Conservation (phyloP, 1,140 invertebrate species). For the Drosophila jambulina region DNA sequence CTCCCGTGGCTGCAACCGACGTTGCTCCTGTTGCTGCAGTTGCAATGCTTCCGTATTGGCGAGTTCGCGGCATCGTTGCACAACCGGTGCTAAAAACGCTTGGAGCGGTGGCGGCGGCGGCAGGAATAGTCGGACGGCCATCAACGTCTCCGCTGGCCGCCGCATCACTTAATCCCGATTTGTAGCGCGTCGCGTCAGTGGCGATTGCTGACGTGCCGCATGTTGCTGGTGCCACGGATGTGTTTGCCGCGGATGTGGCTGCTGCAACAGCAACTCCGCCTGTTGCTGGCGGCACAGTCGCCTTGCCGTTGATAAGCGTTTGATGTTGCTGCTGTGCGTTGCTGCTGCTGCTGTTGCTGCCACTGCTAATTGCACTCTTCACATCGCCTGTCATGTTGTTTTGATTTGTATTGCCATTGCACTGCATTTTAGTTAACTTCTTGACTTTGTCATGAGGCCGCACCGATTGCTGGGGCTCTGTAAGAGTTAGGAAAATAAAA, state of each 20-base stretch:
- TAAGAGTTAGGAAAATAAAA: constrained; percentile 14
- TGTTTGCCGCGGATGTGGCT: constrained; percentile 2
- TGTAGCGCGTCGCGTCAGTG: constrained; percentile 78
- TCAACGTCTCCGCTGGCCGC: constrained; percentile 67
- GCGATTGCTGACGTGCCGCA: constrained; percentile 71
- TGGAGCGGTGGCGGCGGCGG: constrained; percentile 42
- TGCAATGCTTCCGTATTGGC: constrained; percentile 76
- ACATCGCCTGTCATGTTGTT: constrained; percentile 83
- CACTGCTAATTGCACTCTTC: constrained; percentile 80
- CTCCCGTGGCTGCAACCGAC: constrained; percentile 6
- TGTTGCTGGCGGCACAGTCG: constrained; percentile 47
- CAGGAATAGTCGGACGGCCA: constrained; percentile 46
- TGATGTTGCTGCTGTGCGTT: constrained; percentile 56
- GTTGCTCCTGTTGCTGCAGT: constrained; percentile 20
- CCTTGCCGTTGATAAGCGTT: constrained; percentile 71
- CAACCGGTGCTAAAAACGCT: constrained; percentile 79
- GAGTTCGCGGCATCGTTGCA: constrained; percentile 81
- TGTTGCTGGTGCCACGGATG: constrained; percentile 36
- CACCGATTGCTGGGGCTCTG: constrained; percentile 61
- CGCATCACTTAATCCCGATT: constrained; percentile 84
- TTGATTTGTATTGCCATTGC: constrained; percentile 84
- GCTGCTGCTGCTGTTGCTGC: constrained; percentile 44
- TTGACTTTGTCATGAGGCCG: constrained; percentile 71
- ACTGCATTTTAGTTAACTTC: constrained; percentile 74
- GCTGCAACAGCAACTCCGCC: constrained; percentile 18